Base-by-base conservation (phyloP, 1,140 invertebrate species). In the Ips typographus region DNA sequence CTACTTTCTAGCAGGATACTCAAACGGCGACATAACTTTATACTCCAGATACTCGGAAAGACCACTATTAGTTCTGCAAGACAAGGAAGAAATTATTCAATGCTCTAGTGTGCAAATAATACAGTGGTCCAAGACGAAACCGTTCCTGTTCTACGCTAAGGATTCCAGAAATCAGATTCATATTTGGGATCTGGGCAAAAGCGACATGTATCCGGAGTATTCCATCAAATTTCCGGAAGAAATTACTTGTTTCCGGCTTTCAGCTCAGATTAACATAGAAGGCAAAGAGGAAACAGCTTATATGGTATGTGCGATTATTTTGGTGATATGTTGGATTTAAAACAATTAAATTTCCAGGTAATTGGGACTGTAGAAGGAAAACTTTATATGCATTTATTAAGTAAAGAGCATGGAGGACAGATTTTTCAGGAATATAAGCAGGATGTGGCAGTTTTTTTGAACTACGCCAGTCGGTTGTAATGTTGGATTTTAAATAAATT, bases 71-170 rank as follows among this genome's bases (percentile, higher is more conserved):
- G 71, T 72, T 66, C 71, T 75, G 56, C 71, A 73, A 47, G 68
- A 73, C 53, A 69, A 62, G 1, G 69, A 71, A 38, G 41, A 65
- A 57, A 65, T 60, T 47, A 65, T 65, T 4, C 51, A 55, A 39
- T 52, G 68, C 43, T 67, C 47, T 5, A 55, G 61, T 40, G 70
- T 79, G 4, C 65, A 77, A 61, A 60, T 60, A 4, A 70, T 80
- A 5, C 74, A 78, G 60, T 80, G 79, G 79, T 80, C 78, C 1
- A 67, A 61, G 39, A 75, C 76, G 36, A 76, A 73, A 73, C 78
- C 79, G 8, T 78, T 77, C 53, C 53, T 79, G 36, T 75, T 80
- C 61, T 80, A 78, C 52, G 72, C 74, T 2, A 76, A 77, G 65
- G 77, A 78, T 69, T 65, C 53, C 0, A 63, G 56, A 60, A 77